Evolutionary conservation across 2,797 vertebrate species (phyloP).

Genomic region (Mormyrops boulengeri): DNA sequence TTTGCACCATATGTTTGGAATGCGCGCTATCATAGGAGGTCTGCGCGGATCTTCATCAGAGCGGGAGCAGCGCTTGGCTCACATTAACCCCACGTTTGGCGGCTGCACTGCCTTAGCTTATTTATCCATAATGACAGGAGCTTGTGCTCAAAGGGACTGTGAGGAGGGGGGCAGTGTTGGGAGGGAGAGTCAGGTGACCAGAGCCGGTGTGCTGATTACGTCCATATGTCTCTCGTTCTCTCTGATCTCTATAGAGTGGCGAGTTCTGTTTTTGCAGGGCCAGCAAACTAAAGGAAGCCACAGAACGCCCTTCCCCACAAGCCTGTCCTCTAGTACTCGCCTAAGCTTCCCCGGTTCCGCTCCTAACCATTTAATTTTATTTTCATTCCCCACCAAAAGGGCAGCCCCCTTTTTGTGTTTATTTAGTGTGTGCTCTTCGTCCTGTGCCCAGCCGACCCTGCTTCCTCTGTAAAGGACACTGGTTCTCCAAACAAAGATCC

Average conservation of each 20-base stretch:
- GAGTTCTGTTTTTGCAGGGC: neutral
- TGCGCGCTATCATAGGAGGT: neutral
- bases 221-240: neutral
- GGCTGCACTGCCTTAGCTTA: neutral
- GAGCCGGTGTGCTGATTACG: neutral
- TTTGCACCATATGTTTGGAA: neutral
- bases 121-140: neutral
- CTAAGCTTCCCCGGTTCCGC: neutral
- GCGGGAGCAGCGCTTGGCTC: neutral
- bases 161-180: neutral
- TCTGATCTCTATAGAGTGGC: neutral
- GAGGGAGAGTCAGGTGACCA: neutral
- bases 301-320: neutral
- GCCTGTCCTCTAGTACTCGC: neutral
- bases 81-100: neutral
- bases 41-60: neutral
- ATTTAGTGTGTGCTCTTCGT: neutral
- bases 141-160: neutral
- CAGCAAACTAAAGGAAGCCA: neutral
- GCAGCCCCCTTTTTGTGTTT: neutral
- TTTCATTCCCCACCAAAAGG: neutral
- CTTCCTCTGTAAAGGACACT: neutral
- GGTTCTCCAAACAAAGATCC: neutral
- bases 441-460: neutral
- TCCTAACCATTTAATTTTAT: neutral